Evolutionary conservation across 2,113 vertebrate genomes (phyloP), one percentile per base, ranked within the genome.

Genomic region (Tupaia tana): DNA sequence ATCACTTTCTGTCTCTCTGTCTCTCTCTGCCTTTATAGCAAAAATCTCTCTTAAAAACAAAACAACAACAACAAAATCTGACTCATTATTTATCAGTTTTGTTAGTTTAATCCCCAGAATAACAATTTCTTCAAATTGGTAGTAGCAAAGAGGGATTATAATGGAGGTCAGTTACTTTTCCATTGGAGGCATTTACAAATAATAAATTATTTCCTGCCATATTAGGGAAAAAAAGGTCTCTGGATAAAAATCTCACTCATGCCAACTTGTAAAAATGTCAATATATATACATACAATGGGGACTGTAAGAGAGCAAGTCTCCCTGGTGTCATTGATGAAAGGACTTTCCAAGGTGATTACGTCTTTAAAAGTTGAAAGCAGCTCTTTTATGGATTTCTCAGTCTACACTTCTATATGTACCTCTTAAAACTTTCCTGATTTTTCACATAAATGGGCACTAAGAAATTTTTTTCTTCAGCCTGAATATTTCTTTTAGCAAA

Each of bases 391-490:
- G 59, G 34, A 92, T 86, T 85, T 64, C 19, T 56, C 74, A 69
- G 8, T 80, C 59, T 86, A 52, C 14, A 71, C n/a, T 77, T 56
- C 54, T 91, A 58, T n/a, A 19, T 59, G n/a, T 5, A 64, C 75
- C 58, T 69, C 63, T 89, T 43, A 80, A 90, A 96, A 82, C 69
- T 92, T 61, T 91, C 81, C 82, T 11, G 86, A 97, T 95, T 97
- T 94, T 91, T 95, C 54, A 89, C 2, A 2, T 77, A 93, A 85
- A 77, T 97, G 91, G 88, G 74, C 90, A 70, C 78, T 70, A 86
- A 59, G 24, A 82, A 97, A 79, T 94, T 6, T 73, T 96, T 95
- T 56, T 5, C 24, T 86, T 66, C 2, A 20, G 75, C 69, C 87
- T 96, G 84, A 80, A 59, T 8, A 0, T 67, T 97, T 96, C 86